Evolutionary conservation across 2,797 vertebrate genomes (phyloP).

Genomic region (Vultur gryphus): DNA sequence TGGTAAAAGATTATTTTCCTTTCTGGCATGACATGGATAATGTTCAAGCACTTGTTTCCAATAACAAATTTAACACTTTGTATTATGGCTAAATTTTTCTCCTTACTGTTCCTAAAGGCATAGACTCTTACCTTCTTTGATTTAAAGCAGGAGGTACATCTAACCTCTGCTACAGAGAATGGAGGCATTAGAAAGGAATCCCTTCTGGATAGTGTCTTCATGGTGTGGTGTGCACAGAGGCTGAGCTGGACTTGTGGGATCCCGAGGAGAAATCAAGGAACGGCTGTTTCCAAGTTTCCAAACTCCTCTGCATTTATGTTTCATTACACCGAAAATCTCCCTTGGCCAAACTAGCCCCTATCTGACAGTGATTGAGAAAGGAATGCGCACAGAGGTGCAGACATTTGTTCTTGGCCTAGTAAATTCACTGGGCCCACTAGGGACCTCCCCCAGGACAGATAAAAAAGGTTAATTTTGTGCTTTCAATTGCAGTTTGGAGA

Average conservation of each 20-base stretch:
- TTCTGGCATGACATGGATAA: background rate
- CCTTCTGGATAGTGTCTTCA: background rate
- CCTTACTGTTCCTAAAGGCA: background rate
- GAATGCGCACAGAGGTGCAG: background rate
- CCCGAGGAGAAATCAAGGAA: background rate
- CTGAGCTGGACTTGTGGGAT: background rate
- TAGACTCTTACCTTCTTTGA: background rate
- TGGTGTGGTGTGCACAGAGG: background rate
- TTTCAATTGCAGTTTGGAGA: background rate
- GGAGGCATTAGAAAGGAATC: background rate
- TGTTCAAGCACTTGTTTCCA: background rate
- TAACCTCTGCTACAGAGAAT: background rate
- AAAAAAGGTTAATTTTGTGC: background rate
- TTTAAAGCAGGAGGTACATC: background rate
- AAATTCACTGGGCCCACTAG: fast-evolving
- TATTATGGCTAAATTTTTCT: background rate
- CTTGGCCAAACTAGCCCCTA: background rate
- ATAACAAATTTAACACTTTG: background rate
- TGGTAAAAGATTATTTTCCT: constrained; percentile 30
- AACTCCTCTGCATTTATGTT: background rate
- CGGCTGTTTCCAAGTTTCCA: background rate
- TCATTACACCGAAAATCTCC: background rate
- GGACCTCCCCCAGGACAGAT: background rate
- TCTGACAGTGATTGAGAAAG: fast-evolving
- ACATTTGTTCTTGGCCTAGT: background rate